phyloP scores from a whole-genome alignment of 2,113 vertebrate species.

The Laticauda laticaudata region DNA sequence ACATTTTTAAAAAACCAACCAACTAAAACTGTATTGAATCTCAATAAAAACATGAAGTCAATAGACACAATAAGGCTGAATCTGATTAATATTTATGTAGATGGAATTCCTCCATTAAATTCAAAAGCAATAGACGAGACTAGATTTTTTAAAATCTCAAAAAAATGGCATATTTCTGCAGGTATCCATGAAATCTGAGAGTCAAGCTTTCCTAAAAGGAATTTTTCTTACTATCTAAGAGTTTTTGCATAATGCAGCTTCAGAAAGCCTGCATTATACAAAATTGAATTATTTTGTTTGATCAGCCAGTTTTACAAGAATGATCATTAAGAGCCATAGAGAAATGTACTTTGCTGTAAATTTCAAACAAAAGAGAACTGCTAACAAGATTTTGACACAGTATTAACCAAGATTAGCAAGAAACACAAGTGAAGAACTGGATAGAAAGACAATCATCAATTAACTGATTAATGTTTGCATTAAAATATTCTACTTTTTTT shows the following conservation, averaged over 20 bases:
- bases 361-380: conserved; percentile 30
- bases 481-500: not conserved
- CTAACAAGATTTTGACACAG: conserved; percentile 35
- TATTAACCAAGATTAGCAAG: conserved; percentile 20
- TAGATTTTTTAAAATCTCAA: not conserved
- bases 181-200: not conserved
- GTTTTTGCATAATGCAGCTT: not conserved
- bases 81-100: not conserved
- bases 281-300: conserved; percentile 22
- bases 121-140: not conserved
- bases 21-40: not conserved
- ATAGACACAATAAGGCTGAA: not conserved
- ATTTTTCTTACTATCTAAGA: not conserved
- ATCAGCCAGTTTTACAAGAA: conserved; percentile 29
- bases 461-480: not conserved
- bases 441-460: not conserved
- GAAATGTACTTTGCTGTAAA: conserved; percentile 8
- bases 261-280: not conserved
- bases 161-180: not conserved
- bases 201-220: not conserved
- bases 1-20: not conserved
- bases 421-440: conserved; percentile 36
- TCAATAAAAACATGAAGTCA: not conserved
- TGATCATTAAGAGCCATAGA: conserved; percentile 20
- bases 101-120: not conserved